Base-by-base conservation (phyloP, 2,888 invertebrate genomes). In the Eupelmus urozonus region DNA sequence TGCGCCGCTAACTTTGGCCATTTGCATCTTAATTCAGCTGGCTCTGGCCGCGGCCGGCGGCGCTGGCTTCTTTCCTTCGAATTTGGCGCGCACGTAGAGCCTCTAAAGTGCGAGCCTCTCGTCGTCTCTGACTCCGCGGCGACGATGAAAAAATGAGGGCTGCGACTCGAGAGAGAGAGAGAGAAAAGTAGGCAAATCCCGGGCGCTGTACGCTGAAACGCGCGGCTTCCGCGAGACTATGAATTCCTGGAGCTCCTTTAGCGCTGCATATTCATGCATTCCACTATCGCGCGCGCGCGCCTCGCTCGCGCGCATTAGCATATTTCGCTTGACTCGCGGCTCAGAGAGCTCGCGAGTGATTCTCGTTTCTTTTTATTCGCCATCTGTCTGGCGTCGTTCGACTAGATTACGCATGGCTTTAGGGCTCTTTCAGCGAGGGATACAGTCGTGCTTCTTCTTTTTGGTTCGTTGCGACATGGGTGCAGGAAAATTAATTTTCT, bases 11-110 rank as follows among this genome's bases (percentile, higher is more conserved):
- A 77, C 72, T 76, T 72, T 63, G 1, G 34, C 63, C 65, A 76
- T 79, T 79, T 79, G 78, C 75, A 79, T 79, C 65, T 75, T 79
- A 75, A 79, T 74, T 59, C 65, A n/a, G 16, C 16, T 2, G 71
- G 49, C 49, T 51, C 29, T 5, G n/a, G 3, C 27, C 25, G 1
- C n/a, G 1, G 0, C 4, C 66, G 1, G 3, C 20, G 16, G 29
- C 20, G 2, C 23, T 13, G 16, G 16, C 13, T 7, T 45, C 45
- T 7, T 7, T 2, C 20, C 20, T 76, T 69, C 27, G 40, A 69
- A 70, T 69, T 76, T 69, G 67, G 67, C 60, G 60, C 34, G 3
- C 34, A 34, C 34, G 34, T 34, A 34, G 34, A 34, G 34, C 34
- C 34, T 34, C 34, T 34, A 34, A 34, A 34, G 34, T 34, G 34